A percentile compares a stretch with the other conserved stretches of the same genome.
Conservation (phyloP, 2,797 vertebrate genomes). For the Molothrus ater region DNA sequence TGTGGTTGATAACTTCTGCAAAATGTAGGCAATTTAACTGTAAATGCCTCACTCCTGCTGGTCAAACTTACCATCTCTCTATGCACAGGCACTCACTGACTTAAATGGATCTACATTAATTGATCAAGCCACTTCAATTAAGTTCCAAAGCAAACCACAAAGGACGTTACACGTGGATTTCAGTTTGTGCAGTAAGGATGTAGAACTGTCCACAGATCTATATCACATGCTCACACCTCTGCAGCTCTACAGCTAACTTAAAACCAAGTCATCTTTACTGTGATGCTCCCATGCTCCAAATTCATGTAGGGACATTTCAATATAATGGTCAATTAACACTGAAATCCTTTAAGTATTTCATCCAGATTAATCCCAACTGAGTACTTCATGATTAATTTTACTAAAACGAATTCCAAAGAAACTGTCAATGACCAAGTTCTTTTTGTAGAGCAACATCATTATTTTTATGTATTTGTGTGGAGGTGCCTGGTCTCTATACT, state of each 20-base stretch:
- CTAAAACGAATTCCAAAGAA: neutral
- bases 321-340: neutral
- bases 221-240: neutral
- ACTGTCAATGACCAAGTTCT: neutral
- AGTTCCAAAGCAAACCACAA: neutral
- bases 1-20: neutral
- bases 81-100: neutral
- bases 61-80: neutral
- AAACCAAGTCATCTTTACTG: neutral
- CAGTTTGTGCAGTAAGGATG: neutral
- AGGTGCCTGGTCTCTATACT: neutral
- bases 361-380: neutral
- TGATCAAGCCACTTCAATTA: neutral
- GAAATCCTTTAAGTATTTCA: neutral
- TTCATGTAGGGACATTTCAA: neutral
- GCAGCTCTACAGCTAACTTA: neutral
- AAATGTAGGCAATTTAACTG: neutral
- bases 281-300: neutral
- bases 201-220: neutral
- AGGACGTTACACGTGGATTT: neutral
- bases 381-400: neutral
- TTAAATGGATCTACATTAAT: neutral
- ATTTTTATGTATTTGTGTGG: neutral
- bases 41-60: neutral
- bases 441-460: neutral